Conservation (phyloP, 1,140 invertebrate genomes). For the Planococcus citri region DNA sequence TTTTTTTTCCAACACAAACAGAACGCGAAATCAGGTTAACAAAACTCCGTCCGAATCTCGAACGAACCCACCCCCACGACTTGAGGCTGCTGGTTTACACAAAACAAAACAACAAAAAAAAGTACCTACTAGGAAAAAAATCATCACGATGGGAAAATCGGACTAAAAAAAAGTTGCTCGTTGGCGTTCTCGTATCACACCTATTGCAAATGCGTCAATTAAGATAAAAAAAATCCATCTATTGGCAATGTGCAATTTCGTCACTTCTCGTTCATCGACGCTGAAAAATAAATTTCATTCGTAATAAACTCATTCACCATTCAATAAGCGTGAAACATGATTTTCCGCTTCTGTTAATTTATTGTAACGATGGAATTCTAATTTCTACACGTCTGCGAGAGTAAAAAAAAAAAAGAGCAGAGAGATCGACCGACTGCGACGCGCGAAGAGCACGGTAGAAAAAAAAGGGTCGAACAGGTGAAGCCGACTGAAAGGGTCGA, state of each 20-base stretch:
- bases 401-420: neutral
- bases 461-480: constrained; percentile 12
- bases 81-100: too few species aligned
- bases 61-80: too few species aligned
- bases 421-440: too few species aligned
- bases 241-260: neutral
- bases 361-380: constrained; percentile 3
- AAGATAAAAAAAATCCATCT: neutral
- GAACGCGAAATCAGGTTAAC: too few species aligned
- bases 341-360: constrained; percentile 7
- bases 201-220: neutral
- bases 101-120: too few species aligned
- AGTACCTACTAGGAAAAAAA: too few species aligned
- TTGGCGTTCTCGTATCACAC: too few species aligned
- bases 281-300: neutral
- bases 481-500: constrained; percentile 8
- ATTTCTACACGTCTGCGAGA: neutral
- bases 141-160: too few species aligned
- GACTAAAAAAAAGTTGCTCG: neutral
- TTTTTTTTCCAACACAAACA: too few species aligned
- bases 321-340: constrained; percentile 6
- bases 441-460: neutral
- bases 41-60: too few species aligned
- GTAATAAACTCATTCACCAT: neutral
- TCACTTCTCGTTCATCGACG: neutral